phyloP scores from a whole-genome alignment of 2,888 invertebrate genomes.

The Schizaphis graminum region DNA sequence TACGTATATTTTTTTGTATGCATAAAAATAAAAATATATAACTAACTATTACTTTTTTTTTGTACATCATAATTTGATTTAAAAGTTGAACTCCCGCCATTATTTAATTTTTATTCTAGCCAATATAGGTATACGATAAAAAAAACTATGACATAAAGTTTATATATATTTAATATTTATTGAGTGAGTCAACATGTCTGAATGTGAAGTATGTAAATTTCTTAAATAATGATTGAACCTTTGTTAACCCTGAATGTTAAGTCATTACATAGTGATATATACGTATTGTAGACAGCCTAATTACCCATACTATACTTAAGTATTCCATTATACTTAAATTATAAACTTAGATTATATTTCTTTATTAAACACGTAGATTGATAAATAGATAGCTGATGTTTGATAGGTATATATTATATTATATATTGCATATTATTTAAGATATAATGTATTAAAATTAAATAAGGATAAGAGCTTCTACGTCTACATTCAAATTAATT shows the following conservation, averaged over 20 bases:
- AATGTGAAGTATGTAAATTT: conserved; percentile 7
- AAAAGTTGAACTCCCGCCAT: background rate
- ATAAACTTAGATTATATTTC: background rate
- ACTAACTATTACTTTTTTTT: background rate
- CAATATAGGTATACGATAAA: background rate
- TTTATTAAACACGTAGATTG: background rate
- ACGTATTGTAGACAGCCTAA: background rate
- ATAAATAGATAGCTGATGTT: background rate
- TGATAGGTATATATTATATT: background rate
- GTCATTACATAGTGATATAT: background rate
- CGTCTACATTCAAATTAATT: background rate
- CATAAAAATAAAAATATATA: background rate
- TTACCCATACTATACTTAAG: background rate
- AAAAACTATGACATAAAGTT: background rate
- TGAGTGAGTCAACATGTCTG: background rate
- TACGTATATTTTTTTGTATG: background rate
- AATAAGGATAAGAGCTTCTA: background rate
- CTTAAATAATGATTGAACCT: conserved; percentile 17
- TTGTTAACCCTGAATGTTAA: conserved; percentile 1
- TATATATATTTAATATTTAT: conserved; percentile 13
- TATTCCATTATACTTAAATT: background rate
- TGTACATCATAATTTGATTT: background rate
- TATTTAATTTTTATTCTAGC: background rate
- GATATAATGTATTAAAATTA: too few relatives aligned
- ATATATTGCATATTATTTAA: background rate